Evolutionary conservation across 1,140 invertebrate species (phyloP).

Genomic region (Drosophila tani): DNA sequence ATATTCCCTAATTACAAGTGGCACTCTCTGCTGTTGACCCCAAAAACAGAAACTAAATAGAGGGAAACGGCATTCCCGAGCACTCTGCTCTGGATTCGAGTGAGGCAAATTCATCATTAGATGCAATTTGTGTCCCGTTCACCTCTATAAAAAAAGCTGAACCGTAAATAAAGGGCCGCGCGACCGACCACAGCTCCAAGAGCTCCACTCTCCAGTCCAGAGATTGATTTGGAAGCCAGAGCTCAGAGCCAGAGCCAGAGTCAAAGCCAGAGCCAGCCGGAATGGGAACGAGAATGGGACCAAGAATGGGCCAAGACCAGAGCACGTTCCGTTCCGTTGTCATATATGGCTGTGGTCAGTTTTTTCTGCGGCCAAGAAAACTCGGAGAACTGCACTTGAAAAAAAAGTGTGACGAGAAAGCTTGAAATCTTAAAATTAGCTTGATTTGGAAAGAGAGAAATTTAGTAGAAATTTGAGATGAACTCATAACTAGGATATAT

Average conservation of each 20-base stretch:
- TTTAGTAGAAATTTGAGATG: background rate
- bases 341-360: slow-evolving; percentile 80
- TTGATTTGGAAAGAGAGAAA: background rate
- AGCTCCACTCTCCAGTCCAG: slow-evolving; percentile 23
- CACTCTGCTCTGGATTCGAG: slow-evolving; percentile 38
- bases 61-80: slow-evolving; percentile 14
- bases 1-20: slow-evolving; percentile 49
- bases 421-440: background rate
- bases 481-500: too few relatives aligned
- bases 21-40: slow-evolving; percentile 22
- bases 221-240: slow-evolving; percentile 64
- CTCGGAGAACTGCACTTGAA: background rate
- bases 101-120: slow-evolving; percentile 51
- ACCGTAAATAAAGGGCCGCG: slow-evolving; percentile 48
- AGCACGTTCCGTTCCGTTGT: slow-evolving; percentile 75
- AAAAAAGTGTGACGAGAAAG: background rate
- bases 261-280: slow-evolving; percentile 9
- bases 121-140: slow-evolving; percentile 47
- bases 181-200: slow-evolving; percentile 20
- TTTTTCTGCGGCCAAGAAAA: slow-evolving; percentile 47
- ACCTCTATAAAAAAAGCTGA: slow-evolving; percentile 8
- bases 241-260: slow-evolving; percentile 21
- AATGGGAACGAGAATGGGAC: slow-evolving; percentile 47
- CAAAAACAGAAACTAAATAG: slow-evolving; percentile 10
- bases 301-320: slow-evolving; percentile 35